phyloP scores from a whole-genome alignment of 1,140 invertebrate species.

The Sweltsa coloradensis region DNA sequence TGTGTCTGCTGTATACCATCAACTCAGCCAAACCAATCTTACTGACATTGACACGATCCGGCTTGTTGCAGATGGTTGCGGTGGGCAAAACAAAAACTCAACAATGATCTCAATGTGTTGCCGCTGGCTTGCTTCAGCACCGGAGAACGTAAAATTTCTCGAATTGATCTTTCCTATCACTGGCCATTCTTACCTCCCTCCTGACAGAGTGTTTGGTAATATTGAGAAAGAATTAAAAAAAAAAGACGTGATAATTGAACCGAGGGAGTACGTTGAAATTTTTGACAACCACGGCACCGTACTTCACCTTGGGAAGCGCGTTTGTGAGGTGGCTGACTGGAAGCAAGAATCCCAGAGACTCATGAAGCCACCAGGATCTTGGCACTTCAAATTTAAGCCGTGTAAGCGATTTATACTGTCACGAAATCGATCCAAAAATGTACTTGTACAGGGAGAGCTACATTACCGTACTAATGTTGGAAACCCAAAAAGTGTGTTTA shows the following conservation, averaged over 20 bases:
- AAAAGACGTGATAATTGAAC: constrained; percentile 17
- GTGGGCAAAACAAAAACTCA: constrained; percentile 21
- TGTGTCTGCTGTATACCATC: constrained; percentile 15
- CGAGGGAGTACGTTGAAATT: constrained; percentile 15
- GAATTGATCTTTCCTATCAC: constrained; percentile 20
- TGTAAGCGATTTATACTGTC: constrained; percentile 18
- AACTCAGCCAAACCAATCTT: constrained; percentile 4
- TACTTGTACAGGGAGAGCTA: constrained; percentile 16
- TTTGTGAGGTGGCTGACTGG: constrained; percentile 16
- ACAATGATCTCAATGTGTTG: constrained; percentile 16
- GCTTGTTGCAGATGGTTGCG: constrained; percentile 20
- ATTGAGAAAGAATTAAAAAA: constrained; percentile 19
- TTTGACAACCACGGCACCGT: constrained; percentile 16
- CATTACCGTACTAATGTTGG: constrained; percentile 16
- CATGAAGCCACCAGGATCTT: constrained; percentile 13
- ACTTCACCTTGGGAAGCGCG: constrained; percentile 3
- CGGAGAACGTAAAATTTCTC: constrained; percentile 14
- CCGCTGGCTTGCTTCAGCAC: constrained; percentile 16
- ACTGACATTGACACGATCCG: constrained; percentile 13
- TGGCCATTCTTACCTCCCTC: constrained; percentile 21
- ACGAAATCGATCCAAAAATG: constrained; percentile 13
- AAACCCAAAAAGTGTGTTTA: no score
- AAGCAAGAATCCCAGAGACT: constrained; percentile 12
- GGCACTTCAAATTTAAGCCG: constrained; percentile 18
- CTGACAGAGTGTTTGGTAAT: constrained; percentile 18